phyloP scores from a whole-genome alignment of 2,888 invertebrate species.

The Standfussiana lucernea region DNA sequence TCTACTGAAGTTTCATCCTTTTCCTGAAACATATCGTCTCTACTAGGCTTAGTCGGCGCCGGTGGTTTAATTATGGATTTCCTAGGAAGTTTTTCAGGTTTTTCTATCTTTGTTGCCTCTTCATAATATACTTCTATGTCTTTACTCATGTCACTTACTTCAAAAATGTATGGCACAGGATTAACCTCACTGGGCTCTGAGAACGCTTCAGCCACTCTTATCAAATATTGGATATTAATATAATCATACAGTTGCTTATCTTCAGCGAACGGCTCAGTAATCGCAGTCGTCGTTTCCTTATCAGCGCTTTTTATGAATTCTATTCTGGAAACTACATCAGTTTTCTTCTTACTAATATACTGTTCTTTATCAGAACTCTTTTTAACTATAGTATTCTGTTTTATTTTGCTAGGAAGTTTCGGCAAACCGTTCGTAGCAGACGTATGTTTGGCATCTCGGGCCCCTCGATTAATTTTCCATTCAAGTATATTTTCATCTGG shows the following conservation, averaged over 20 bases:
- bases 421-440: conserved; percentile 23
- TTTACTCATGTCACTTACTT: conserved; percentile 77
- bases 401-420: conserved; percentile 69
- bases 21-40: conserved; percentile 74
- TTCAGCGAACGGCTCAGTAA: conserved; percentile 33
- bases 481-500: conserved; percentile 72
- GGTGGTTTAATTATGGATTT: conserved; percentile 75
- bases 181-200: conserved; percentile 46
- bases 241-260: conserved; percentile 70
- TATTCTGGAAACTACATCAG: conserved; percentile 45
- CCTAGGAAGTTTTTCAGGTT: conserved; percentile 74
- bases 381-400: conserved; percentile 55
- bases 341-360: conserved; percentile 65
- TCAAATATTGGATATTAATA: conserved; percentile 73
- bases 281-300: not conserved
- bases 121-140: conserved; percentile 70
- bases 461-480: conserved; percentile 78
- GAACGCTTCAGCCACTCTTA: conserved; percentile 72
- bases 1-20: conserved; percentile 63
- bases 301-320: conserved; percentile 21
- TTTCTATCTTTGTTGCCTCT: conserved; percentile 78
- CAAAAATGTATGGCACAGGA: conserved; percentile 77
- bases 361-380: conserved; percentile 71
- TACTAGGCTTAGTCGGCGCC: conserved; percentile 72
- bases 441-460: conserved; percentile 10